Percentiles rank a stretch among this genome's conserved stretches.
phyloP scores from a whole-genome alignment of 2,888 invertebrate species.

The Yponomeuta malinellus region DNA sequence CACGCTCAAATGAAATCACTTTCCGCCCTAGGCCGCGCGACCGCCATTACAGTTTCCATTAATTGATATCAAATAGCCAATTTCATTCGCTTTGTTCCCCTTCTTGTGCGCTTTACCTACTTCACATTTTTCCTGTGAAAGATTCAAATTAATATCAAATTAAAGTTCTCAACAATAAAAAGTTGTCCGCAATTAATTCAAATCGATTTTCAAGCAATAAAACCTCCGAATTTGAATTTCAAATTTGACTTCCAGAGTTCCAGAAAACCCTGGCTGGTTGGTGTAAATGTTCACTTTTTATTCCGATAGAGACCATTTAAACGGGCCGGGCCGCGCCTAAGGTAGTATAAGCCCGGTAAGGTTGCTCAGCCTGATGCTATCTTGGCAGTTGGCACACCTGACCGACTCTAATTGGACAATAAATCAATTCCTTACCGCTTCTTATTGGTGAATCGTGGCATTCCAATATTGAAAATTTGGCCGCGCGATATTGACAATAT shows the following conservation, averaged over 20 bases:
- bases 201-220: constrained; percentile 70
- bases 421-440: constrained; percentile 76
- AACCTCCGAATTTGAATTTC: constrained; percentile 69
- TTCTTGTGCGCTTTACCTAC: neutral
- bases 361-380: constrained; percentile 73
- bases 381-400: constrained; percentile 77
- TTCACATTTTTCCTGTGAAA: constrained; percentile 13
- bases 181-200: constrained; percentile 62
- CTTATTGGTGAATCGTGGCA: constrained; percentile 75
- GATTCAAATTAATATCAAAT: constrained; percentile 54
- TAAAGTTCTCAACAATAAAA: constrained; percentile 62
- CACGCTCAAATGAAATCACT: constrained; percentile 34
- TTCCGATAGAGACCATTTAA: constrained; percentile 73
- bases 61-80: constrained; percentile 1
- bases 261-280: constrained; percentile 59
- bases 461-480: constrained; percentile 77
- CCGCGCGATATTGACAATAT: constrained; percentile 75
- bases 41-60: constrained; percentile 7
- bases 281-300: constrained; percentile 72
- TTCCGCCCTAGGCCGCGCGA: constrained; percentile 20
- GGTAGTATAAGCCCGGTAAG: constrained; percentile 56
- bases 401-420: constrained; percentile 77
- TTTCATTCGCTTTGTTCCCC: neutral
- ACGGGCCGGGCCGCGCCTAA: constrained; percentile 56
- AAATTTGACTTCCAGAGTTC: constrained; percentile 50